These are phyloP conservation scores for Battus philenor DNA, from an alignment of 1,140 invertebrate species.

Conservation along the genomic window DNA sequence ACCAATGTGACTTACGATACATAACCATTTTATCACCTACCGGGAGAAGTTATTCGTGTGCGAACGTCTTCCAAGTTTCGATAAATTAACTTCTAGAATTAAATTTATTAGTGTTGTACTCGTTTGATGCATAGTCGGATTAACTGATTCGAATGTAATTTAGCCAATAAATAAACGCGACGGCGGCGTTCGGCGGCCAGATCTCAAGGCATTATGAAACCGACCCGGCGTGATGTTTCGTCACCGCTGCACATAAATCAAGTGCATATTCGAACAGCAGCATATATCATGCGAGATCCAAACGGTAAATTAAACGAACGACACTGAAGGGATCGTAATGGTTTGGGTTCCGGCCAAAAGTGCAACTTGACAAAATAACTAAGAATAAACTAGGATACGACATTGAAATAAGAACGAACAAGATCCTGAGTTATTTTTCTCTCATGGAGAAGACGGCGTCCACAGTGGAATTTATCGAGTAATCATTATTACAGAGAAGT, in stretches of 20 bases:
- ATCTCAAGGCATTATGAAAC: constrained; percentile 10
- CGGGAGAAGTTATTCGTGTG: no score
- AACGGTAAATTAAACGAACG: constrained; percentile 1
- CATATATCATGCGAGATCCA: constrained; percentile 2
- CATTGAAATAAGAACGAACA: not conserved
- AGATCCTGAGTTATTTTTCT: no score
- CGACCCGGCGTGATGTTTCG: constrained; percentile 1
- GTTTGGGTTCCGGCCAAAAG: not conserved
- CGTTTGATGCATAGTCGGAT: constrained; percentile 15
- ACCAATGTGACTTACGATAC: no score
- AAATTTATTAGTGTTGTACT: constrained; percentile 16
- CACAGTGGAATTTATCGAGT: no score
- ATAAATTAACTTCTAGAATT: constrained; percentile 17
- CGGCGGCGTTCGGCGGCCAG: constrained; percentile 2
- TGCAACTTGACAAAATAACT: not conserved
- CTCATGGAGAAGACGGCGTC: no score
- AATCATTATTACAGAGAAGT: no score
- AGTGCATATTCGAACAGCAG: not conserved
- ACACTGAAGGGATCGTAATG: not conserved
- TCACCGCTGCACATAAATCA: constrained; percentile 7
- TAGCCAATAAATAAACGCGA: constrained; percentile 7
- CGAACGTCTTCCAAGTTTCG: no score
- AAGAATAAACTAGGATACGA: not conserved
- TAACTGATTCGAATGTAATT: constrained; percentile 18
- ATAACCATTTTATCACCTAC: not conserved